Conservation (phyloP, 2,113 vertebrate species). For the Vidua macroura region DNA sequence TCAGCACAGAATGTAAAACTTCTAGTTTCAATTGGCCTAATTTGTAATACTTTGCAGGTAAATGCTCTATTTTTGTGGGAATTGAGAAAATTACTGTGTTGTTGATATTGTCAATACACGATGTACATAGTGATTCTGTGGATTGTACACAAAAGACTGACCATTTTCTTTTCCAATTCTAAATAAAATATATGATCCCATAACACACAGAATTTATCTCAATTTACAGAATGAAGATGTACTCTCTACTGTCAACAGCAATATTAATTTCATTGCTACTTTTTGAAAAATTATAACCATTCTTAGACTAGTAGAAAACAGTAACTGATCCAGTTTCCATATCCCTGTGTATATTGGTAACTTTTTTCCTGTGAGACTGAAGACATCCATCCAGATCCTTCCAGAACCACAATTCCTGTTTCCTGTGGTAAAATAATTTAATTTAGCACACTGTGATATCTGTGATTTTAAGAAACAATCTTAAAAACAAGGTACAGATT, state of each 20-base stretch:
- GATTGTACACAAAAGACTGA: neutral
- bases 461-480: neutral
- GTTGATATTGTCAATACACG: neutral
- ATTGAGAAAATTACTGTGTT: neutral
- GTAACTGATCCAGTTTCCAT: neutral
- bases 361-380: neutral
- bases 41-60: neutral
- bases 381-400: neutral
- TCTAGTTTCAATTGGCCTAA: neutral
- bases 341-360: neutral
- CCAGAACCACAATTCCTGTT: neutral
- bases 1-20: neutral
- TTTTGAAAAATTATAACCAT: neutral
- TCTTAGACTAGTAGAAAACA: neutral
- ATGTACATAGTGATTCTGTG: neutral
- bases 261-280: neutral
- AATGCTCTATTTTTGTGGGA: neutral
- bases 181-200: neutral
- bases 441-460: neutral
- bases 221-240: neutral
- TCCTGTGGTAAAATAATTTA: neutral
- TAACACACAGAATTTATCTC: neutral
- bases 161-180: neutral
- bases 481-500: neutral
- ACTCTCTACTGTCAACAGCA: neutral